Percentiles rank a stretch among this genome's conserved stretches.
phyloP scores from a whole-genome alignment of 2,797 vertebrate genomes.

The Centroberyx gerrardi region DNA sequence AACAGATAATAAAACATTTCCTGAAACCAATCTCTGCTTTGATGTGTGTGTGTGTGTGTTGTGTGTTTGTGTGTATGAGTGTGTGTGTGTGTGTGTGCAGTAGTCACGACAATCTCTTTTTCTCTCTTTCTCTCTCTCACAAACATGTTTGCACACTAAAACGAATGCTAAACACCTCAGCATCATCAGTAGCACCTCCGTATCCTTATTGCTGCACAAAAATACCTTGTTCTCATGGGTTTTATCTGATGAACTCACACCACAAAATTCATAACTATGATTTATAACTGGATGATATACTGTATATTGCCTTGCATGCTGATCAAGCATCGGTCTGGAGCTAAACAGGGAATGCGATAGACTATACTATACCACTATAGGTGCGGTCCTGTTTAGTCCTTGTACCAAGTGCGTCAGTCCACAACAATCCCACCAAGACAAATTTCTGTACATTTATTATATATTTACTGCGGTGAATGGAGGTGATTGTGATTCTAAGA shows the following conservation, averaged over 20 bases:
- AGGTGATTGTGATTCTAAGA: too few species aligned
- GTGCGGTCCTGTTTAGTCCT: too few species aligned
- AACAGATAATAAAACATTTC: conserved; percentile 82
- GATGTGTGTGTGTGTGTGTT: conserved; percentile 57
- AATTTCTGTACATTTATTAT: too few species aligned
- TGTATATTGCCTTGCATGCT: too few species aligned
- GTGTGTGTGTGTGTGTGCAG: conserved; percentile 34
- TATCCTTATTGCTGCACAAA: background rate
- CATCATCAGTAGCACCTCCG: background rate
- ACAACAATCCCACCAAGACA: too few species aligned
- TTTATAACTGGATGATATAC: background rate
- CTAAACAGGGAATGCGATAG: too few species aligned
- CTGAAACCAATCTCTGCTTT: conserved; percentile 81
- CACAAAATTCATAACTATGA: background rate
- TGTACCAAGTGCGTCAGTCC: too few species aligned
- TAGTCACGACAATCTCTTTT: background rate
- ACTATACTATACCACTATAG: too few species aligned
- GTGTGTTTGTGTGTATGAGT: background rate
- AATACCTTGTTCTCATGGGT: background rate
- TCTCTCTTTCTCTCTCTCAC: conserved; percentile 8
- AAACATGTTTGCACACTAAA: conserved; percentile 31
- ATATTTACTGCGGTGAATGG: too few species aligned
- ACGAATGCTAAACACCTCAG: conserved; percentile 24
- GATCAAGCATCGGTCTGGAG: too few species aligned
- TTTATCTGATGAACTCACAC: background rate